These are phyloP conservation scores for Corythornis leucogaster DNA, from an alignment of 2,797 vertebrate species.

Conservation along the genomic window DNA sequence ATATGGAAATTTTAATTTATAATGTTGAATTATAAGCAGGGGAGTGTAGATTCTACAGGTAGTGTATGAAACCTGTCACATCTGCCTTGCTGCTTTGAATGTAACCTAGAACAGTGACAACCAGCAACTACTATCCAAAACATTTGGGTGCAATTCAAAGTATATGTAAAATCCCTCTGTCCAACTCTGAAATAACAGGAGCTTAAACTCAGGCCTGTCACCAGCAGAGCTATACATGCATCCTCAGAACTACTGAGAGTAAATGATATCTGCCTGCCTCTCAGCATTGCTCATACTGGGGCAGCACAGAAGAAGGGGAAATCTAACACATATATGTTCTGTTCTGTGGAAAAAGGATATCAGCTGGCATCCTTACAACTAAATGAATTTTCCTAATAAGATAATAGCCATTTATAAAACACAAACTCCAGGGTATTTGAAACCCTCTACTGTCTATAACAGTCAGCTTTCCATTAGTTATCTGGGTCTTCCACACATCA, in stretches of 20 bases:
- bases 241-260: neutral
- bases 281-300: neutral
- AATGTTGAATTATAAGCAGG: neutral
- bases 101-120: neutral
- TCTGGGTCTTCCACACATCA: neutral
- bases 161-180: neutral
- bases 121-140: neutral
- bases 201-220: neutral
- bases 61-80: neutral
- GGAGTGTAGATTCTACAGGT: neutral
- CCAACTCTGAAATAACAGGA: neutral
- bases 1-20: neutral
- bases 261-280: neutral
- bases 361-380: neutral
- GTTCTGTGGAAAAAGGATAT: neutral
- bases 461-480: neutral
- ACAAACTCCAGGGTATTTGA: neutral
- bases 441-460: neutral
- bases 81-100: neutral
- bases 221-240: neutral
- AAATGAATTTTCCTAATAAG: neutral
- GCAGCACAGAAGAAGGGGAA: neutral
- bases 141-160: neutral
- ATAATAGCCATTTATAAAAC: neutral
- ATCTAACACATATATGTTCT: neutral